Evolutionary conservation across 2,113 vertebrate species (phyloP).

Genomic region (Tetraodon nigroviridis): DNA sequence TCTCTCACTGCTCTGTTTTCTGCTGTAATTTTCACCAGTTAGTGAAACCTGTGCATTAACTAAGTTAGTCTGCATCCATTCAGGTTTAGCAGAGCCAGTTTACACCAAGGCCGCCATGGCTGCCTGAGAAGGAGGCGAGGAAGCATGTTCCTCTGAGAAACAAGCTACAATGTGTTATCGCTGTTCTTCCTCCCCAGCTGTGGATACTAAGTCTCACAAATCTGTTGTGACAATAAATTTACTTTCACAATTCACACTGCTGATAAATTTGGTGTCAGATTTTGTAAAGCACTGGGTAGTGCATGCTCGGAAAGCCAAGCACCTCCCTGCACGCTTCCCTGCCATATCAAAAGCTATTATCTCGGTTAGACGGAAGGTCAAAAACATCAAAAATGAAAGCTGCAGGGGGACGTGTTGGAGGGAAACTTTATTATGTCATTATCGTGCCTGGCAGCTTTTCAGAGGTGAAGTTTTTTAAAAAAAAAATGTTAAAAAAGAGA

Average conservation of each 20-base stretch:
- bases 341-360: slow-evolving; percentile 40
- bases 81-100: slow-evolving; percentile 21
- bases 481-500: slow-evolving; percentile 30
- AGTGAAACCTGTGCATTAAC: too few species aligned
- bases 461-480: slow-evolving; percentile 41
- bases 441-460: slow-evolving; percentile 45
- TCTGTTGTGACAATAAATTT: slow-evolving; percentile 45
- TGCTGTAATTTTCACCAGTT: too few species aligned
- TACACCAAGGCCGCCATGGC: slow-evolving; percentile 26
- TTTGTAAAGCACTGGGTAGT: slow-evolving; percentile 17
- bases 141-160: slow-evolving; percentile 52
- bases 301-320: slow-evolving; percentile 7
- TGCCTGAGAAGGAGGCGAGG: slow-evolving; percentile 24
- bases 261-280: slow-evolving; percentile 49
- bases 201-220: slow-evolving; percentile 36
- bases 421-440: slow-evolving; percentile 51
- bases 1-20: too few species aligned
- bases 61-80: slow-evolving; percentile 28
- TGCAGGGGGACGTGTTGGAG: slow-evolving; percentile 19
- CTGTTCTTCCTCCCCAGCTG: slow-evolving; percentile 56
- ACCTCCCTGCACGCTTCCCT: slow-evolving; percentile 6
- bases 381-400: slow-evolving; percentile 45
- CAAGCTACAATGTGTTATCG: slow-evolving; percentile 42
- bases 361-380: slow-evolving; percentile 39
- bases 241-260: slow-evolving; percentile 40